Percentiles rank a stretch among this genome's conserved stretches.
phyloP scores from a whole-genome alignment of 2,113 vertebrate genomes.

The Perca schrenkii region DNA sequence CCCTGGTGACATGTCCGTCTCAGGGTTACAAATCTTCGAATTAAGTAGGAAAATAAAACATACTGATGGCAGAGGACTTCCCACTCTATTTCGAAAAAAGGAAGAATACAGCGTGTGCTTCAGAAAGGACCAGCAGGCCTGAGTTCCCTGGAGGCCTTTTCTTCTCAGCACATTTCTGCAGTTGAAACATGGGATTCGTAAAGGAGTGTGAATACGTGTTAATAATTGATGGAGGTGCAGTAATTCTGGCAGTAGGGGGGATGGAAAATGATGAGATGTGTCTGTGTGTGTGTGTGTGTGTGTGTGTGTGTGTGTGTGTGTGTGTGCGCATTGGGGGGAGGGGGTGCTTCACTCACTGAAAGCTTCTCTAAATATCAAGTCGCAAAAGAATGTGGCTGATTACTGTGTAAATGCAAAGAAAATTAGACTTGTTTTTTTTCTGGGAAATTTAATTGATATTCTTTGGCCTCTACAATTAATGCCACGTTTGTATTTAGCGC shows the following conservation, averaged over 20 bases:
- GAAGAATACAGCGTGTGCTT: conserved; percentile 8
- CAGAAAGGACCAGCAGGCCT: conserved; percentile 41
- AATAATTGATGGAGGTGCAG: conserved; percentile 82
- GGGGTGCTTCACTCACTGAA: conserved; percentile 49
- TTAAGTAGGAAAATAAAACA: conserved; percentile 44
- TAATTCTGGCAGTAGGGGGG: conserved; percentile 49
- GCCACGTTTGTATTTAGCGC: conserved; percentile 41
- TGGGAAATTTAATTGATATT: conserved; percentile 77
- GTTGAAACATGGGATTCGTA: conserved; percentile 73
- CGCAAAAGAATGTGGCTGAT: conserved; percentile 73
- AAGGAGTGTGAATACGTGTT: conserved; percentile 76
- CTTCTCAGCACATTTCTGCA: conserved; percentile 58
- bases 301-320: background rate
- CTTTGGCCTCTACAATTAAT: conserved; percentile 64
- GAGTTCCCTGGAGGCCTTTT: conserved; percentile 55
- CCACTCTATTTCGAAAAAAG: conserved; percentile 5
- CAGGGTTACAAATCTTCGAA: conserved; percentile 31
- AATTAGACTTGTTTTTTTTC: conserved; percentile 67
- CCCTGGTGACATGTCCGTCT: conserved; percentile 19
- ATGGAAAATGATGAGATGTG: conserved; percentile 11
- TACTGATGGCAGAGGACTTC: conserved; percentile 11
- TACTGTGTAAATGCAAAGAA: conserved; percentile 77
- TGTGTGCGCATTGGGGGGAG: background rate
- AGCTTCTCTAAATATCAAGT: conserved; percentile 66
- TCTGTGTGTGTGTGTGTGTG: background rate